phyloP scores from a whole-genome alignment of 2,888 invertebrate species.

The Drosophila picticornis region DNA sequence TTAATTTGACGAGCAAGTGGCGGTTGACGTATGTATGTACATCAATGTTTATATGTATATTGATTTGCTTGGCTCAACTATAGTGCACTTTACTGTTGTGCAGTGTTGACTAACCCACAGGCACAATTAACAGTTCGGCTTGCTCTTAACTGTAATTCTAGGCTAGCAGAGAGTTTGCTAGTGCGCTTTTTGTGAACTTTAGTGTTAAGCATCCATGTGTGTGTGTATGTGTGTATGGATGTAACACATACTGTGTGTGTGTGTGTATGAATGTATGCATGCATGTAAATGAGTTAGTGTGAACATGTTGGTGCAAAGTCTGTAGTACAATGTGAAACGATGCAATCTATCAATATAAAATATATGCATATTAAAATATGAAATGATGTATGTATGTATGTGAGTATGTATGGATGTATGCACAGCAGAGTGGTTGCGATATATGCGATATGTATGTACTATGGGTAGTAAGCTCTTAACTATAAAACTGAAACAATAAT shows the following conservation, averaged over 20 bases:
- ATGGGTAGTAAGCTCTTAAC: not conserved
- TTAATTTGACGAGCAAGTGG: not conserved
- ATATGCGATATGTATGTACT: not conserved
- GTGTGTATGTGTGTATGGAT: constrained; percentile 1
- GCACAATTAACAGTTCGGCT: constrained; percentile 19
- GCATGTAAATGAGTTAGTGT: not conserved
- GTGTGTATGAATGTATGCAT: not conserved
- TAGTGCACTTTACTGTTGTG: not conserved
- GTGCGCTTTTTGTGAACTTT: constrained; percentile 33
- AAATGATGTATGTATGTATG: not conserved
- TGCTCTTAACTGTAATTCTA: constrained; percentile 19
- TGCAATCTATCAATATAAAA: constrained; percentile 14
- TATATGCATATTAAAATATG: not conserved
- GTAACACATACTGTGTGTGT: constrained; percentile 1
- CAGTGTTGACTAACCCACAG: constrained; percentile 21
- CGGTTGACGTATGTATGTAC: not conserved
- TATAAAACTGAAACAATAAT: constrained; percentile 18
- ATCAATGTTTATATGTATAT: constrained; percentile 2
- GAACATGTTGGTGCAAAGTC: constrained; percentile 14
- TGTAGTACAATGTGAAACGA: constrained; percentile 13
- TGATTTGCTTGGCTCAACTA: constrained; percentile 8
- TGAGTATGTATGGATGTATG: not conserved
- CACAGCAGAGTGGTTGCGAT: constrained; percentile 5
- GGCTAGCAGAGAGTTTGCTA: not conserved
- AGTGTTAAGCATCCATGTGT: constrained; percentile 4